Conservation (phyloP, 2,797 vertebrate species). For the Valencia hispanica region DNA sequence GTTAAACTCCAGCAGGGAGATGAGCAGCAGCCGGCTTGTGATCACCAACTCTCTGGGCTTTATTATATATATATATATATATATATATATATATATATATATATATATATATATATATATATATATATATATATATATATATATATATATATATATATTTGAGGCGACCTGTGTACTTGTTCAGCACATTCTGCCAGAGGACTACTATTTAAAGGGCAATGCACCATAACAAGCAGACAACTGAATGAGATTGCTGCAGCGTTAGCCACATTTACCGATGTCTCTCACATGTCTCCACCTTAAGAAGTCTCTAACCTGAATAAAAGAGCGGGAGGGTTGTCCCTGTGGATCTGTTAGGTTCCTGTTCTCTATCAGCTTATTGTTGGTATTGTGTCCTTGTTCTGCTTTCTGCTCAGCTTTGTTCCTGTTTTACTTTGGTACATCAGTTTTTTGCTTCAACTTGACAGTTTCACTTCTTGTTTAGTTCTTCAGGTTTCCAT, state of each 20-base stretch:
- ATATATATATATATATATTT: too few species aligned
- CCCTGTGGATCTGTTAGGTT: neutral
- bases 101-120: too few species aligned
- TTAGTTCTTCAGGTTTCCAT: neutral
- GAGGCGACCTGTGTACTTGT: too few species aligned
- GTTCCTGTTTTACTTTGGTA: neutral
- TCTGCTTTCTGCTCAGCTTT: slow-evolving; percentile 1
- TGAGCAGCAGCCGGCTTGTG: slow-evolving; percentile 60
- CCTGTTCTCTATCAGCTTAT: neutral
- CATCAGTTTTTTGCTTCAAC: neutral
- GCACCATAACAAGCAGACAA: neutral
- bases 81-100: too few species aligned
- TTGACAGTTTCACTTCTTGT: neutral
- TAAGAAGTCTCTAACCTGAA: neutral
- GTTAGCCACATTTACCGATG: neutral
- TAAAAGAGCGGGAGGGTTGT: neutral
- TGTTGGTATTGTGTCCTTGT: neutral
- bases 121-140: too few species aligned
- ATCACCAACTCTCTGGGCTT: slow-evolving; percentile 58
- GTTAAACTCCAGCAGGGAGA: slow-evolving; percentile 50
- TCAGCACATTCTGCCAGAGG: too few species aligned
- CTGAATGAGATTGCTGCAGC: neutral
- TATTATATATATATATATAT: neutral
- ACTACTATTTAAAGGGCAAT: neutral
- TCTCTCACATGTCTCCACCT: neutral